phyloP scores from a whole-genome alignment of 2,113 vertebrate species.

The Mohoua ochrocephala region DNA sequence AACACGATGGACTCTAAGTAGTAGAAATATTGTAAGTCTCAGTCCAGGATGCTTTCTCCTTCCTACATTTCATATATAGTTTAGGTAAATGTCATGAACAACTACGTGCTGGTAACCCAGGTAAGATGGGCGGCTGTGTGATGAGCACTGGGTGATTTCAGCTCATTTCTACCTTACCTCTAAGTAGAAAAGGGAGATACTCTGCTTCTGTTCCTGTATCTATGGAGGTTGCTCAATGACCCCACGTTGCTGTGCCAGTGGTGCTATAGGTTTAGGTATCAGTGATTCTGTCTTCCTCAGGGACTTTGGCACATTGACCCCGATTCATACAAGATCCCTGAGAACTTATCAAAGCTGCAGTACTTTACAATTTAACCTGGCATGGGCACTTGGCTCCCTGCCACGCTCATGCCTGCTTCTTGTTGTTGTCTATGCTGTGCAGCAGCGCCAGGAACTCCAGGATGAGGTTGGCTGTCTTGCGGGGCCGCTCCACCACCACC shows the following conservation, averaged over 20 bases:
- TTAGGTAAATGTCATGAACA: constrained; percentile 30
- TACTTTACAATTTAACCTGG: background rate
- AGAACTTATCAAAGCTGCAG: constrained; percentile 62
- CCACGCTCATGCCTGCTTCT: constrained; percentile 77
- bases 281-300: constrained; percentile 64
- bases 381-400: background rate
- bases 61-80: background rate
- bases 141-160: constrained; percentile 39
- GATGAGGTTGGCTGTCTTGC: constrained; percentile 86
- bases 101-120: background rate
- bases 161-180: constrained; percentile 34
- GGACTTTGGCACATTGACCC: constrained; percentile 59
- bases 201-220: constrained; percentile 25
- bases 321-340: constrained; percentile 70
- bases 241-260: constrained; percentile 33
- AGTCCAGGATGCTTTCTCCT: background rate
- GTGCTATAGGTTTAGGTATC: constrained; percentile 17
- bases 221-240: constrained; percentile 35
- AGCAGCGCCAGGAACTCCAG: constrained; percentile 79
- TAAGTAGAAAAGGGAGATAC: constrained; percentile 52
- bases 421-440: constrained; percentile 73
- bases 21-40: constrained; percentile 1
- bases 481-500: constrained; percentile 86
- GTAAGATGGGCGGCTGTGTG: background rate
- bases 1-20: constrained; percentile 13